phyloP scores from a whole-genome alignment of 2,888 invertebrate genomes.

The Lepidocyrtoides sp. region DNA sequence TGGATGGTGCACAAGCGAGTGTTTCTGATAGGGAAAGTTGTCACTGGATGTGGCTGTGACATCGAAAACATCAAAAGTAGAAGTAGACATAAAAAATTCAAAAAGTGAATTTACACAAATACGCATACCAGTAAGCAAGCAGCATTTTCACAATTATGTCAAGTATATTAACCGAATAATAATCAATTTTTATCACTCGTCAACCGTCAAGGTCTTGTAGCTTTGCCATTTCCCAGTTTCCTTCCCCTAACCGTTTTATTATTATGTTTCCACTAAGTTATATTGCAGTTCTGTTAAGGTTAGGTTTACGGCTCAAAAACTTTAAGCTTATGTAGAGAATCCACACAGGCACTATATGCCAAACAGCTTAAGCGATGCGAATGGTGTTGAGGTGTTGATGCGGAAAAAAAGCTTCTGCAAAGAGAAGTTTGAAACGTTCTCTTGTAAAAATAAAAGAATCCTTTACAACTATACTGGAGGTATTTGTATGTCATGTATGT shows the following conservation, averaged over 20 bases:
- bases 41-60: slow-evolving; percentile 36
- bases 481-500: slow-evolving; percentile 3
- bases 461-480: slow-evolving; percentile 28
- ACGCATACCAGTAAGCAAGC: neutral
- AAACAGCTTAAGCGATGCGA: neutral
- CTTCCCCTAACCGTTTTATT: neutral
- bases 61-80: neutral
- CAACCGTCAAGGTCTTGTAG: slow-evolving; percentile 66
- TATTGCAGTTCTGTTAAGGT: neutral
- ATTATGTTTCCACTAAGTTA: neutral
- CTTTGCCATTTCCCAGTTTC: slow-evolving; percentile 47
- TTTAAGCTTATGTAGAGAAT: too few relatives aligned
- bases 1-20: neutral
- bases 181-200: slow-evolving; percentile 61
- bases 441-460: neutral
- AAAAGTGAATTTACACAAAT: neutral
- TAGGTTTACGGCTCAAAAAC: too few relatives aligned
- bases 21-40: neutral
- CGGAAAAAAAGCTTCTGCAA: neutral
- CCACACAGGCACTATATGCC: neutral
- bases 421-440: slow-evolving; percentile 11
- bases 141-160: slow-evolving; percentile 8
- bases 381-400: too few relatives aligned
- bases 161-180: slow-evolving; percentile 8
- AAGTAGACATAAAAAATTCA: neutral